Base-by-base conservation (phyloP, 2,888 invertebrate genomes). In the Metallyticus violacea region DNA sequence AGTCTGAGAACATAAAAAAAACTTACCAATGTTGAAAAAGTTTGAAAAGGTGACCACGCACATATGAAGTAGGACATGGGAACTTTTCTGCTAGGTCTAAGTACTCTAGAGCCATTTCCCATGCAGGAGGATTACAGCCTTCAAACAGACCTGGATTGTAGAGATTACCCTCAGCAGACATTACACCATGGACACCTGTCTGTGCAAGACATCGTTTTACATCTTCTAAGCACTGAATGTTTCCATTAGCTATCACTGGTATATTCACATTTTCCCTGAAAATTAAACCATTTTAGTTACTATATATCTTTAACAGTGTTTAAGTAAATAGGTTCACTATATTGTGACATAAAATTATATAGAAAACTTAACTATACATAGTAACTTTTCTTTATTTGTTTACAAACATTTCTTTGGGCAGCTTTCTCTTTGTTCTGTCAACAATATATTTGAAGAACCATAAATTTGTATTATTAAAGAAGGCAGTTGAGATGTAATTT, bases 181-280 rank as follows among this genome's bases (percentile, higher is more conserved):
- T 98, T 0, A 98, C 96, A 78, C 97, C 97, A 90, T 96, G 93
- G 3, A 96, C 98, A 30, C 96, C 96, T 0, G 99, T 99, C 90
- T 95, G 96, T 86, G 94, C 93, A 85, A 99, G 92, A 91, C 99
- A 99, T 88, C 95, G 93, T 86, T 96, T 92, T 1, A 97, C 95
- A 93, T 99, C 99, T 90, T 96, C 95, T 89, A 97, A 91, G 90
- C 96, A 97, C 91, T 99, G 98, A 89, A 99, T 97, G 91, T 99
- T 99, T 25, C 99, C 99, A 93, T 99, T 99, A 29, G 99, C 98
- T 91, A 99, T 95, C 90, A 99, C 97, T 22, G 99, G 99, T 90
- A 99, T 96, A 88, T 94, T 95, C 28, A 99, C 95, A 87, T 95
- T 95, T 89, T 97, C 94, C 90, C 97, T 98, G 91, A 87, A 93